Evolutionary conservation across 1,140 invertebrate species (phyloP), one percentile per base, ranked within the genome.

Genomic region (Parapsyche elsis): DNA sequence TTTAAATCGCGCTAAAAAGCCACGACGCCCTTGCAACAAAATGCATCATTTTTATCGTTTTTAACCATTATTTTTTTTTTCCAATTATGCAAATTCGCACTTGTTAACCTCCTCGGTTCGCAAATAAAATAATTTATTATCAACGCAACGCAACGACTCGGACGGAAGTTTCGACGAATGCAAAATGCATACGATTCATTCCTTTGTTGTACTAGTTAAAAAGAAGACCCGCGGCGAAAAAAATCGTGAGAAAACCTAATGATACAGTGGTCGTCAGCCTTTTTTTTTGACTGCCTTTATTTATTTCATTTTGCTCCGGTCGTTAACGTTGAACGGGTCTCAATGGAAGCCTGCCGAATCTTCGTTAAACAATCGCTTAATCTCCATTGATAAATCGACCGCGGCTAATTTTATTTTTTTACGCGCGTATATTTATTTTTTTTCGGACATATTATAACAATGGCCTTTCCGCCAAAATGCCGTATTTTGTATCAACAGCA

Each of bases 331-430:
- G 76, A 78, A 61, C 76, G 30, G 30, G 67, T 53, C 76, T 57
- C 71, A 61, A 76, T 67, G 78, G 81, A 74, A 80, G 75, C 81
- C 74, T 78, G 76, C 71, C 79, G 79, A 82, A 82, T 82, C 81
- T 77, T 78, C 64, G 57, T 80, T 82, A 82, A 82, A 80, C 71
- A 82, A 82, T 70, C 81, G 81, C 79, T 82, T 82, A 82, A 80
- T 82, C 73, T 82, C 80, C 81, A 80, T 70, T 78, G 75, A 77
- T 77, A 77, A 77, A 77, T 77, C 59, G 75, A 77, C 75, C 75
- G 75, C 26, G 46, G 9, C 75, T 77, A 77, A 77, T 77, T 77
- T 64, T 21, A 14, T 45, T 24, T 46, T 46, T 46, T 46, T 64
- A 64, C 7, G 59, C 4, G 59, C 21, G 59, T 64, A 9, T 64